Evolutionary conservation across 2,113 vertebrate genomes (phyloP).

Genomic region (Phyllostomus hastatus): DNA sequence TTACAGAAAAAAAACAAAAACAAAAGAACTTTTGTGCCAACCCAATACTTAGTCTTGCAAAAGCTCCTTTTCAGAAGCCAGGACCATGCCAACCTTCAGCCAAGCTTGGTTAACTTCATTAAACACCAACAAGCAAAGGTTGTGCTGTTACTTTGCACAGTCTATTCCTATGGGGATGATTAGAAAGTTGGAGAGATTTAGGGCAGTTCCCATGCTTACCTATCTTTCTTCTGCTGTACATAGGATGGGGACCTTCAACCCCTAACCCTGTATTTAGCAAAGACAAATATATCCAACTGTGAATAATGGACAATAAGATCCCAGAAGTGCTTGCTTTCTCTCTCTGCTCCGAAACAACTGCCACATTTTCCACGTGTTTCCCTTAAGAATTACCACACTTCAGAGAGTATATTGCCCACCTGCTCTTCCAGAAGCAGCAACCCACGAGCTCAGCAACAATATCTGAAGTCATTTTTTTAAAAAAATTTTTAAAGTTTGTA

Average conservation of each 20-base stretch:
- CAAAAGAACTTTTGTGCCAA: no score
- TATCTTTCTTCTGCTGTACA: neutral
- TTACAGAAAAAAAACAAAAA: no score
- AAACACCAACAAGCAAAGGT: neutral
- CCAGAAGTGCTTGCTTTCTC: neutral
- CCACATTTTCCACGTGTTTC: constrained; percentile 23
- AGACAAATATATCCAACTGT: neutral
- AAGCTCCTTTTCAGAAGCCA: neutral
- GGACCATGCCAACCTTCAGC: neutral
- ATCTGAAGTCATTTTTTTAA: neutral
- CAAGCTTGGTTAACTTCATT: neutral
- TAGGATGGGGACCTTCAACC: neutral
- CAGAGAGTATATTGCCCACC: neutral
- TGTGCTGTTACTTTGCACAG: neutral
- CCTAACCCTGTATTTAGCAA: neutral
- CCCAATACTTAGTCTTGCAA: neutral
- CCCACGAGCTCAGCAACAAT: neutral
- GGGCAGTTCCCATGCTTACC: neutral
- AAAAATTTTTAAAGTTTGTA: neutral
- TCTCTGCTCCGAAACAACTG: neutral
- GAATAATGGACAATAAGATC: neutral
- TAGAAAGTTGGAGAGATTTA: neutral
- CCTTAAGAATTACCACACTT: neutral
- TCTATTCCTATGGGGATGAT: neutral
- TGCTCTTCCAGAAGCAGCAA: neutral